phyloP scores from a whole-genome alignment of 1,140 invertebrate genomes.

The Leguminivora glycinivorella region DNA sequence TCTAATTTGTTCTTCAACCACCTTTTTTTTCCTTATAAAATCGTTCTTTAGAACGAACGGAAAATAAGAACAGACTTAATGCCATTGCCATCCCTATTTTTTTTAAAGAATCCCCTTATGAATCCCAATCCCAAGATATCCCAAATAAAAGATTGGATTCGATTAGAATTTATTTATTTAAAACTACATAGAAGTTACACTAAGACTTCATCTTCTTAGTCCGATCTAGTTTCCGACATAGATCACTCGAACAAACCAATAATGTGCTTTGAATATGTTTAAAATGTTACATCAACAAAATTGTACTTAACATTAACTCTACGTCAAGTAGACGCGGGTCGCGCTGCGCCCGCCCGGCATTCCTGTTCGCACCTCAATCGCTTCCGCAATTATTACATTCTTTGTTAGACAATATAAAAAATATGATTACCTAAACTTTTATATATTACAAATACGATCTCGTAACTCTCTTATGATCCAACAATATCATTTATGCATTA shows the following conservation, averaged over 20 bases:
- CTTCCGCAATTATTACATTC: conserved; percentile 33
- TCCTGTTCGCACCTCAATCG: conserved; percentile 27
- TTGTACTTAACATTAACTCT: conserved; percentile 73
- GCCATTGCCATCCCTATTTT: too few species aligned
- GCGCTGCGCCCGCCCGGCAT: conserved; percentile 6
- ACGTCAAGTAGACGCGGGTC: conserved; percentile 31
- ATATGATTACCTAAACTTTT: conserved; percentile 69
- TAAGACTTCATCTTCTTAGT: conserved; percentile 58
- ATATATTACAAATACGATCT: conserved; percentile 69
- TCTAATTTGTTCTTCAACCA: too few species aligned
- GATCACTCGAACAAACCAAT: conserved; percentile 64
- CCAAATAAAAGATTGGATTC: conserved; percentile 46
- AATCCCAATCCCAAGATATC: too few species aligned
- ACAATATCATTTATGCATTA: conserved; percentile 72
- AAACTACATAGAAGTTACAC: conserved; percentile 69
- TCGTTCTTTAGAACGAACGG: too few species aligned
- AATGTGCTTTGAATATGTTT: conserved; percentile 61
- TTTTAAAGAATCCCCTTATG: too few species aligned
- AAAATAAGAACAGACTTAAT: too few species aligned
- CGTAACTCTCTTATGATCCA: conserved; percentile 41
- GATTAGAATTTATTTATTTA: conserved; percentile 73
- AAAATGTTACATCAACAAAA: conserved; percentile 64
- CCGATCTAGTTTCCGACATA: conserved; percentile 60
- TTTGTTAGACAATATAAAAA: conserved; percentile 70
- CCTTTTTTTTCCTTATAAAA: too few species aligned